Conservation (phyloP, 2,797 vertebrate species). For the Amblyopsis hoosieri region DNA sequence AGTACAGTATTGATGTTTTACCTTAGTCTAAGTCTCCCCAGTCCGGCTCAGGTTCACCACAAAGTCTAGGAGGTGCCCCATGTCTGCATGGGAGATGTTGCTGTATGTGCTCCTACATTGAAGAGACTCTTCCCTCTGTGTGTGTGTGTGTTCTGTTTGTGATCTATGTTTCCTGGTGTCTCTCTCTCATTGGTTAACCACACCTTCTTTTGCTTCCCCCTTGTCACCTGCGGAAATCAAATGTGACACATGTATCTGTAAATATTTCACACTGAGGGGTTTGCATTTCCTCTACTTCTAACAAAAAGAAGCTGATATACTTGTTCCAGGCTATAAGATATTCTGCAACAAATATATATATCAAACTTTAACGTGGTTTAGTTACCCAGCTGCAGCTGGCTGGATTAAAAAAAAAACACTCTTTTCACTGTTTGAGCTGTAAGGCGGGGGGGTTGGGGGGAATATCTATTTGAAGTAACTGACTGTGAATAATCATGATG, state of each 20-base stretch:
- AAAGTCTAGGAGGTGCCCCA: conserved; percentile 2
- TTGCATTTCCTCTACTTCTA: no score
- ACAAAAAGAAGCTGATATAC: no score
- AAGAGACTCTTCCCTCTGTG: background rate
- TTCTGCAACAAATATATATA: no score
- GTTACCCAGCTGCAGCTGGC: background rate
- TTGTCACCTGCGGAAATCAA: background rate
- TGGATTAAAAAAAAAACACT: background rate
- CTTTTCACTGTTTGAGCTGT: conserved; percentile 5
- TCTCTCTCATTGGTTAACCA: background rate
- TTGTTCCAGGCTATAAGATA: no score
- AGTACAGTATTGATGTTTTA: background rate
- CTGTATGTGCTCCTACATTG: background rate
- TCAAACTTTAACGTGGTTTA: no score
- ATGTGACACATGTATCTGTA: no score
- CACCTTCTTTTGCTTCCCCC: background rate
- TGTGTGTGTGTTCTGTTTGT: background rate
- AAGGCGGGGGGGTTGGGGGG: conserved; percentile 1
- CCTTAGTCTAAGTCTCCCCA: background rate
- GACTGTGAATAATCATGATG: no score
- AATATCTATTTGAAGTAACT: no score
- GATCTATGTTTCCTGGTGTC: background rate
- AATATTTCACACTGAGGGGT: no score
- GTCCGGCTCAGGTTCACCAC: no score
- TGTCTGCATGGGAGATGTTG: background rate